Conservation (phyloP, 2,113 vertebrate genomes). For the Lasiurus cinereus region DNA sequence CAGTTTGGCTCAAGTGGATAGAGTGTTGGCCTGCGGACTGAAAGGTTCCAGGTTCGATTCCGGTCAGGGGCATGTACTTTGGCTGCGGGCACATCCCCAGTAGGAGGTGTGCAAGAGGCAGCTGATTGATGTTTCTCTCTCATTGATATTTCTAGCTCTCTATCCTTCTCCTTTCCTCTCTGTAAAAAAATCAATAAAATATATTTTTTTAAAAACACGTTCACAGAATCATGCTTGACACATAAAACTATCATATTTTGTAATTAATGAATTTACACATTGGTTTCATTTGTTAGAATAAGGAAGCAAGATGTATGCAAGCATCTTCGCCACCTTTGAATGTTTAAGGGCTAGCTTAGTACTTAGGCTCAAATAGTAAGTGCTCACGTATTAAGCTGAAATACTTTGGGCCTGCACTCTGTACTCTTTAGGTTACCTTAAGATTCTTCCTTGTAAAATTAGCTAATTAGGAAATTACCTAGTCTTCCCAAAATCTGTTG, state of each 20-base stretch:
- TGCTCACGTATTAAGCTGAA: background rate
- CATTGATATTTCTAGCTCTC: too few relatives aligned
- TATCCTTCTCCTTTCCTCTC: too few relatives aligned
- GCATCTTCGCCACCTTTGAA: background rate
- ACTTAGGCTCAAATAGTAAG: background rate
- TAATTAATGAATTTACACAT: background rate
- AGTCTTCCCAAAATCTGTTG: background rate
- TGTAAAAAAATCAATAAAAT: too few relatives aligned
- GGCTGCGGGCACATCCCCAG: too few relatives aligned
- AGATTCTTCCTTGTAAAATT: background rate
- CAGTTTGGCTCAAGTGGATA: too few relatives aligned
- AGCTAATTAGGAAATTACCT: background rate
- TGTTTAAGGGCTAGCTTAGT: background rate
- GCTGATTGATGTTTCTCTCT: too few relatives aligned
- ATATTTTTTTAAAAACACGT: background rate
- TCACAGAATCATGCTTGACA: background rate
- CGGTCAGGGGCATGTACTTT: too few relatives aligned
- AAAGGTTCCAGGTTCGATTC: too few relatives aligned
- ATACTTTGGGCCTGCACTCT: background rate
- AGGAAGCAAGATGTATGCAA: background rate
- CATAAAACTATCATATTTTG: background rate
- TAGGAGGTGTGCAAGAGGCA: too few relatives aligned
- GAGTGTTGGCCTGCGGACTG: too few relatives aligned
- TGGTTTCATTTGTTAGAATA: background rate
- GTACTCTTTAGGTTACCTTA: background rate